Evolutionary conservation across 2,113 vertebrate genomes (phyloP).

Genomic region (Cyanoramphus novaezelandiae): DNA sequence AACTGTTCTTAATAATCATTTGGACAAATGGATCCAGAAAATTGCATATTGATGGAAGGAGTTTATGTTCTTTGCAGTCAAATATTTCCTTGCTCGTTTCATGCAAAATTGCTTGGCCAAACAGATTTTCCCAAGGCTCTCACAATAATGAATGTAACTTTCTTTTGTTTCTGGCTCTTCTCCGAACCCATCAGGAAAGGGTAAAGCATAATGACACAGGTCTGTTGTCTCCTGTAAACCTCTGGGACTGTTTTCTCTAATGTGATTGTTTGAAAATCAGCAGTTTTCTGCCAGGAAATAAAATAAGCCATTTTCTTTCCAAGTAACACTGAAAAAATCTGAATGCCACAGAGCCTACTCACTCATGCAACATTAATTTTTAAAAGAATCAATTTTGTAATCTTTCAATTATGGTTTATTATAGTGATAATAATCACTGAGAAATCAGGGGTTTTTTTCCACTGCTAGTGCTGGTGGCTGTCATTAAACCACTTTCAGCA

Average conservation of each 20-base stretch:
- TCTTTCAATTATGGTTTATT: slow-evolving; percentile 63
- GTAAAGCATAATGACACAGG: slow-evolving; percentile 48
- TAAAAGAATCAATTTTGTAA: slow-evolving; percentile 70
- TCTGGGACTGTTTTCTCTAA: slow-evolving; percentile 52
- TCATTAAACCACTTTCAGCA: slow-evolving; percentile 30
- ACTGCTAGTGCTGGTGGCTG: slow-evolving; percentile 8
- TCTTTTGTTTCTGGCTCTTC: slow-evolving; percentile 51
- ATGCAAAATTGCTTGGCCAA: slow-evolving; percentile 57
- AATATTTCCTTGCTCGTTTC: slow-evolving; percentile 46
- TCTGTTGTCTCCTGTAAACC: slow-evolving; percentile 45
- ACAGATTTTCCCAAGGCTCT: slow-evolving; percentile 48
- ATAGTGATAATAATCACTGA: slow-evolving; percentile 53
- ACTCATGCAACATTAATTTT: slow-evolving; percentile 63
- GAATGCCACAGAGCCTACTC: slow-evolving; percentile 17
- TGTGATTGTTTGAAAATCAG: slow-evolving; percentile 49
- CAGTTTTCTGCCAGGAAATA: slow-evolving; percentile 50
- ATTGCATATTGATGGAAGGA: slow-evolving; percentile 58
- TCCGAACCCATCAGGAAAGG: slow-evolving; percentile 55
- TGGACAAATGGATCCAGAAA: slow-evolving; percentile 60
- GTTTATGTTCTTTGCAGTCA: slow-evolving; percentile 62
- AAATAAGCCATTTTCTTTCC: slow-evolving; percentile 31
- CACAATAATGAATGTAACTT: slow-evolving; percentile 56
- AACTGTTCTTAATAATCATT: slow-evolving; percentile 56
- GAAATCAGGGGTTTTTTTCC: background rate
- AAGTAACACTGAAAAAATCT: slow-evolving; percentile 33